Conservation (phyloP, 2,888 invertebrate species). For the Cerceris rybyensis region DNA sequence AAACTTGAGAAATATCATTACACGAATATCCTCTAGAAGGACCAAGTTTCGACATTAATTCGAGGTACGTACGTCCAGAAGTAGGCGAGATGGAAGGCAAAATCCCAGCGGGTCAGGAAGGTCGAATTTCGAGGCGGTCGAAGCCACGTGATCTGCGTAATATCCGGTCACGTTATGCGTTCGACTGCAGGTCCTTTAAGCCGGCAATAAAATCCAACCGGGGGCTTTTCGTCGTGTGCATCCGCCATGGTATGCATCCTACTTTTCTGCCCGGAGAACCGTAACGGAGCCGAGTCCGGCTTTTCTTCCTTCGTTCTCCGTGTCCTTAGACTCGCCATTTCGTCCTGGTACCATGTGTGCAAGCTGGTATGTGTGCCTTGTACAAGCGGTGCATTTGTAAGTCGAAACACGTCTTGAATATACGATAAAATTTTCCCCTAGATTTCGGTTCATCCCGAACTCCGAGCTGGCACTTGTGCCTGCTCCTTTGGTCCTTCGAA, state of each 20-base stretch:
- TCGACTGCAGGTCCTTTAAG: slow-evolving; percentile 68
- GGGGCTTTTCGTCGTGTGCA: slow-evolving; percentile 58
- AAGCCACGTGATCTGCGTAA: slow-evolving; percentile 56
- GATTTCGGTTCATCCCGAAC: slow-evolving; percentile 62
- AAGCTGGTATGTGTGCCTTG: background rate
- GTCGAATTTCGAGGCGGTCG: background rate
- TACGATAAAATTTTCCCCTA: slow-evolving; percentile 79
- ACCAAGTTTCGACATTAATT: too few species aligned
- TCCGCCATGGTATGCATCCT: slow-evolving; percentile 31
- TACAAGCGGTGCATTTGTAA: slow-evolving; percentile 63
- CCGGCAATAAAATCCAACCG: slow-evolving; percentile 67
- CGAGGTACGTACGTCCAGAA: too few species aligned
- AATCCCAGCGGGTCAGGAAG: too few species aligned
- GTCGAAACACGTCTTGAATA: slow-evolving; percentile 79
- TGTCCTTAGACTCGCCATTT: slow-evolving; percentile 23
- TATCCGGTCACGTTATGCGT: slow-evolving; percentile 60
- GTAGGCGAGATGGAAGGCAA: too few species aligned
- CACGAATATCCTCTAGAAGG: too few species aligned
- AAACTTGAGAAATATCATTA: too few species aligned
- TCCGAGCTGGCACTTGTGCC: background rate
- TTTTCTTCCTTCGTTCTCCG: slow-evolving; percentile 10
- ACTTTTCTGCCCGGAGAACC: slow-evolving; percentile 36
- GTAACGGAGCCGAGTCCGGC: slow-evolving; percentile 25
- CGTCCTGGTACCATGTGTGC: slow-evolving; percentile 1
- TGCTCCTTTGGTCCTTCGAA: background rate